phyloP scores from a whole-genome alignment of 2,113 vertebrate genomes.

The Oreochromis spilurus region DNA sequence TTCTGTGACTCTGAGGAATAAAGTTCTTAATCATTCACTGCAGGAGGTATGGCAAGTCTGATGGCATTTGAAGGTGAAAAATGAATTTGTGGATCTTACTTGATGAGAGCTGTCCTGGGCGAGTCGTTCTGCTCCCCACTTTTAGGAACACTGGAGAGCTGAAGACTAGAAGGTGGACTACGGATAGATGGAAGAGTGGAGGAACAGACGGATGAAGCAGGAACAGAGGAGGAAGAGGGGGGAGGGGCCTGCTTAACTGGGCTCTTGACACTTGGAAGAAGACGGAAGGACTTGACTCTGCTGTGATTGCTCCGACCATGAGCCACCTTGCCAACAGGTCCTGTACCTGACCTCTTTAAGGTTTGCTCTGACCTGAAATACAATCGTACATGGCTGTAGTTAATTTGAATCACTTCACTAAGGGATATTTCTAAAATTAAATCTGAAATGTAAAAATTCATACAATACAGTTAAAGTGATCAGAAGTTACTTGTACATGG shows the following conservation, averaged over 20 bases:
- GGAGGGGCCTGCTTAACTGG: neutral
- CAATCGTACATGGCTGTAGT: neutral
- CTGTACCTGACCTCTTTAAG: conserved; percentile 38
- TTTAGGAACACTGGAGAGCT: neutral
- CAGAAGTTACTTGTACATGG: neutral
- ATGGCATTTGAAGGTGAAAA: neutral
- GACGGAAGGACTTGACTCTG: conserved; percentile 35
- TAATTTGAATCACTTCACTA: neutral
- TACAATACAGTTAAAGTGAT: fast-evolving
- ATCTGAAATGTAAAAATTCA: neutral
- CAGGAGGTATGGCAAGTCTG: neutral
- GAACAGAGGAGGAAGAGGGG: neutral
- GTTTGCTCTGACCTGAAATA: conserved; percentile 42
- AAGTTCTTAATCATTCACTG: neutral
- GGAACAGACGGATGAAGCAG: neutral
- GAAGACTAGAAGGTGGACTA: neutral
- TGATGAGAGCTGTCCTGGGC: conserved; percentile 35
- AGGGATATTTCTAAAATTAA: neutral
- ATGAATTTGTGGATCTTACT: neutral
- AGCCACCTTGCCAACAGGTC: conserved; percentile 22
- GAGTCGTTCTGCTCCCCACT: neutral
- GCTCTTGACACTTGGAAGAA: neutral
- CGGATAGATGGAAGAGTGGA: neutral
- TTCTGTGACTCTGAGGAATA: neutral
- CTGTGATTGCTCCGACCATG: conserved; percentile 34